Evolutionary conservation across 2,113 vertebrate species (phyloP).

Genomic region (Nestor notabilis): DNA sequence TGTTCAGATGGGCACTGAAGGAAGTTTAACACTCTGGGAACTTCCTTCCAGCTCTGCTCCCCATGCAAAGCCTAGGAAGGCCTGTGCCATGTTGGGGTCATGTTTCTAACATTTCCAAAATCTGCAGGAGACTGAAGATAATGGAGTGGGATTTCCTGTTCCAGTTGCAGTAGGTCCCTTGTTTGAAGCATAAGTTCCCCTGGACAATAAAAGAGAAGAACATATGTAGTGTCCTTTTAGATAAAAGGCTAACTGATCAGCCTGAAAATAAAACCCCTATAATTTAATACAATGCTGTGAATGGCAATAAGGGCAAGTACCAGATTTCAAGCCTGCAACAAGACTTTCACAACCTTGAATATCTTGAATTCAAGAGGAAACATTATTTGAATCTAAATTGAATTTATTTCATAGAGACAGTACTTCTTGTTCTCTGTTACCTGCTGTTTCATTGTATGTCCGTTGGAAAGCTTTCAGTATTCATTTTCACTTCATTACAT

Average conservation of each 20-base stretch:
- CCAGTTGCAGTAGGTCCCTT: background rate
- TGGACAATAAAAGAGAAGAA: background rate
- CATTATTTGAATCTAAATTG: background rate
- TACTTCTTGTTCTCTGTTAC: background rate
- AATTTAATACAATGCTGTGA: background rate
- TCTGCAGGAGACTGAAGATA: background rate
- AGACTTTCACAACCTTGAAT: background rate
- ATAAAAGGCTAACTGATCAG: background rate
- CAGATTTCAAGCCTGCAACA: background rate
- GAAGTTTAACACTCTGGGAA: background rate
- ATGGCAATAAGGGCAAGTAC: background rate
- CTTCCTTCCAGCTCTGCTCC: background rate
- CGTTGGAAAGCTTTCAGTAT: background rate
- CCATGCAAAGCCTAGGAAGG: background rate
- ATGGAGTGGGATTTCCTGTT: slow-evolving; percentile 1
- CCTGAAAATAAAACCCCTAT: fast-evolving
- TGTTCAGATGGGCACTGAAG: background rate
- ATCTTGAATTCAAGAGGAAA: background rate
- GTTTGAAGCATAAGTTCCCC: background rate
- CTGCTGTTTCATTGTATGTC: slow-evolving; percentile 41
- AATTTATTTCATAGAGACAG: background rate
- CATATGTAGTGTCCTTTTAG: background rate
- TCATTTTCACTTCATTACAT: slow-evolving; percentile 18
- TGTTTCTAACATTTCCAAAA: slow-evolving; percentile 11
- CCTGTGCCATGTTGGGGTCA: background rate